Percentiles rank a stretch among this genome's conserved stretches.
Conservation (phyloP, 2,888 invertebrate genomes). For the Tromatobia lineatoria region DNA sequence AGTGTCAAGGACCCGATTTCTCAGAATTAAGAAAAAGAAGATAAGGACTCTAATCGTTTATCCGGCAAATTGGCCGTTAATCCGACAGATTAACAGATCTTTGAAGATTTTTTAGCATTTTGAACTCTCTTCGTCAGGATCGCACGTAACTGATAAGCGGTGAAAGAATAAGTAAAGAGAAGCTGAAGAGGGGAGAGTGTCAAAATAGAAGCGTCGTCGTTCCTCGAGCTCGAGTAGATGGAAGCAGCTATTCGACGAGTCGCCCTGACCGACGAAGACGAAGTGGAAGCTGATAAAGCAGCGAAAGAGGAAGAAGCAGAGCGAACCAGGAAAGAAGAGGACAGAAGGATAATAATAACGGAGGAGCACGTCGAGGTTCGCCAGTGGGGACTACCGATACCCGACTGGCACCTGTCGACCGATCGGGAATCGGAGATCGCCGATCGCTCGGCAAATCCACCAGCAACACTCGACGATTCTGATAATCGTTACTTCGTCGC, state of each 20-base stretch:
- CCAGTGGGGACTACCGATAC: conserved; percentile 42
- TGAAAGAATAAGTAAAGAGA: background rate
- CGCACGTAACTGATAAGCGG: background rate
- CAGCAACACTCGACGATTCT: background rate
- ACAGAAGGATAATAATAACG: conserved; percentile 43
- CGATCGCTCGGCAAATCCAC: conserved; percentile 34
- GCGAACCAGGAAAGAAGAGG: background rate
- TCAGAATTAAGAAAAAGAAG: background rate
- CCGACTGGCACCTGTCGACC: conserved; percentile 51
- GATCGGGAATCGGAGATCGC: conserved; percentile 31
- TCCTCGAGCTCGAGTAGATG: conserved; percentile 61
- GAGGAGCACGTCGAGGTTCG: conserved; percentile 7
- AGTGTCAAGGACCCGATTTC: background rate
- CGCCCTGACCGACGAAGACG: conserved; percentile 36
- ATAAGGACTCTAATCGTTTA: background rate
- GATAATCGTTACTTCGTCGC: background rate
- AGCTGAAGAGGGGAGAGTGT: conserved; percentile 14
- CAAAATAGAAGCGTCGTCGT: conserved; percentile 27
- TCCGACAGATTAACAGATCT: no score
- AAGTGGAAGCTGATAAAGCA: conserved; percentile 8
- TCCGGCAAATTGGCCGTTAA: conserved; percentile 9
- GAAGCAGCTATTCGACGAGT: conserved; percentile 54
- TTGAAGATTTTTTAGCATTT: no score
- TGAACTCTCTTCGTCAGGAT: conserved; percentile 20
- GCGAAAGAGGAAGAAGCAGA: conserved; percentile 11